Conservation (phyloP, 2,113 vertebrate genomes). For the Probosciger aterrimus region DNA sequence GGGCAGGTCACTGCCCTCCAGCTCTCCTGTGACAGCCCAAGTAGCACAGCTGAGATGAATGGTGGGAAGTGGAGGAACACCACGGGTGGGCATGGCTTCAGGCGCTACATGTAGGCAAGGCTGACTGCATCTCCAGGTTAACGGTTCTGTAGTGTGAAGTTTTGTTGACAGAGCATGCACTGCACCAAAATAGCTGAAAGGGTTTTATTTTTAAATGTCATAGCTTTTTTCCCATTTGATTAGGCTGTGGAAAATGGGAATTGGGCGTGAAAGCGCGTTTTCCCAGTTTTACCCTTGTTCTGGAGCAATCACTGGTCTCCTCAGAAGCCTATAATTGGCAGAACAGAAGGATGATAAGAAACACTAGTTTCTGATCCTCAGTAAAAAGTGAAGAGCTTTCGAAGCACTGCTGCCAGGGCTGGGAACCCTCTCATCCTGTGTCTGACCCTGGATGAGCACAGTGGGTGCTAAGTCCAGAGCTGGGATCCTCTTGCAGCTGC, state of each 20-base stretch:
- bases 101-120: neutral
- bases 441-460: accelerated
- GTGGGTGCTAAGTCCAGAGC: neutral
- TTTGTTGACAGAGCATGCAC: neutral
- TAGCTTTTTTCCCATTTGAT: neutral
- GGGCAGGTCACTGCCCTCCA: neutral
- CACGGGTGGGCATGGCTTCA: neutral
- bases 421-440: neutral
- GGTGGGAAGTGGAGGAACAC: neutral
- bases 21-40: neutral
- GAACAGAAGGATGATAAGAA: neutral
- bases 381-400: neutral
- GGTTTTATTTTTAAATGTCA: neutral
- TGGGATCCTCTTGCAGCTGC: neutral
- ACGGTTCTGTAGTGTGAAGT: neutral
- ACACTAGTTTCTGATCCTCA: neutral
- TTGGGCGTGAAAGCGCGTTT: neutral
- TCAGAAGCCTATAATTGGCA: neutral
- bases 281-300: neutral
- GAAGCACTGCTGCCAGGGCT: neutral
- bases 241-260: neutral
- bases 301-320: neutral
- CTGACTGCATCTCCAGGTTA: neutral
- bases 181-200: neutral
- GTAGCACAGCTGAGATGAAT: neutral